Evolutionary conservation across 2,888 invertebrate genomes (phyloP).

Genomic region (Dryococelus australis): DNA sequence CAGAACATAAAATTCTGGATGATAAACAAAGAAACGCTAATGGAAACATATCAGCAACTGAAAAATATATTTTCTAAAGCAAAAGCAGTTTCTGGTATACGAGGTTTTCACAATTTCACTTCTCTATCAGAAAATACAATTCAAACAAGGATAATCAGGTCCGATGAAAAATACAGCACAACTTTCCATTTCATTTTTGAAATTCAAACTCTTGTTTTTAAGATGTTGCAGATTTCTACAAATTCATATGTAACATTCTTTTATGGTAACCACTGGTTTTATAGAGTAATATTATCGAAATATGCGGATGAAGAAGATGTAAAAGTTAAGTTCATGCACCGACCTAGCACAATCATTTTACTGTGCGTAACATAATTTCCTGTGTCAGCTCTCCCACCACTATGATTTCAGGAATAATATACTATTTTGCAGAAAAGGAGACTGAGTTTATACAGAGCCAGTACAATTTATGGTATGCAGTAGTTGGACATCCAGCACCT

Average conservation of each 20-base stretch:
- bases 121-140: not conserved
- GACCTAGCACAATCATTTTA: not conserved
- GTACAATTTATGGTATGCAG: not conserved
- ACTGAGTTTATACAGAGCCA: not conserved
- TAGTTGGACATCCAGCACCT: not conserved
- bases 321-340: conserved; percentile 24
- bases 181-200: not conserved
- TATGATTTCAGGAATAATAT: not conserved
- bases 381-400: conserved; percentile 19
- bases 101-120: not conserved
- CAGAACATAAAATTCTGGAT: conserved; percentile 19
- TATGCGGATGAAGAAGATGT: not conserved
- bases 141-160: not conserved
- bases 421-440: conserved; percentile 11
- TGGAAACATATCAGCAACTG: not conserved
- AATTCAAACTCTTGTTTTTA: not conserved
- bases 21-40: not conserved
- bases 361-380: not conserved
- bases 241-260: not conserved
- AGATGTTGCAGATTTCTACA: not conserved
- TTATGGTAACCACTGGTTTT: conserved; percentile 4
- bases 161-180: conserved; percentile 9
- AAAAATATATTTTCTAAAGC: not conserved
- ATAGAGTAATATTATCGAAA: not conserved
- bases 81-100: not conserved